Evolutionary conservation across 2,797 vertebrate genomes (phyloP).

Genomic region (Corythornis leucogaster): DNA sequence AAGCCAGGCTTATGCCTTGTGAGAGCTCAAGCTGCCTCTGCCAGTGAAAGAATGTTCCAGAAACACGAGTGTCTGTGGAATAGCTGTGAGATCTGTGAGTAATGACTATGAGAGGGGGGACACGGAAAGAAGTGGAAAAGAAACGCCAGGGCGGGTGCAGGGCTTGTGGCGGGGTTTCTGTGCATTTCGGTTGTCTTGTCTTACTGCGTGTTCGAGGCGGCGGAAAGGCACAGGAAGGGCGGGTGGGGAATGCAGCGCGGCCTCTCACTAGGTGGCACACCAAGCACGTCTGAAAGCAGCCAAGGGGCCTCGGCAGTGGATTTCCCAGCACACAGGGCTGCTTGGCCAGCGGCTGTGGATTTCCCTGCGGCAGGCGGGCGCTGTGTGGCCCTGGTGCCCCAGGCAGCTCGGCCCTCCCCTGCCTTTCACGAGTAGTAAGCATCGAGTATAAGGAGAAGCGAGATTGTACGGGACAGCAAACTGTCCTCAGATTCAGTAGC

Average conservation of each 20-base stretch:
- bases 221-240: too few species aligned
- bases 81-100: not conserved
- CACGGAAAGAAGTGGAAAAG: not conserved
- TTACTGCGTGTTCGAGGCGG: not conserved
- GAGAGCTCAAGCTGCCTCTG: not conserved
- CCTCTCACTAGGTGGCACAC: conserved; percentile 19
- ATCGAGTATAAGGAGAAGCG: not conserved
- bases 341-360: not conserved
- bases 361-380: not conserved
- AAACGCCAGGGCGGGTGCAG: not conserved
- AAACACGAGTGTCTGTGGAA: too few species aligned
- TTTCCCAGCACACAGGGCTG: not conserved
- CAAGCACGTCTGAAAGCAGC: not conserved
- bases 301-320: too few species aligned
- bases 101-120: not conserved
- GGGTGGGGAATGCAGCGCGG: not conserved
- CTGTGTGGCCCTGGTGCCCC: not conserved
- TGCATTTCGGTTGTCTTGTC: not conserved
- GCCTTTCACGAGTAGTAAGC: not conserved
- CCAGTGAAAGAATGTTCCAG: not conserved
- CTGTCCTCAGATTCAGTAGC: not conserved
- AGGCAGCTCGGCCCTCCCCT: not conserved
- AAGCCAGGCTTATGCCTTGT: not conserved
- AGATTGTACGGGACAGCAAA: not conserved
- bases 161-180: not conserved